These are phyloP conservation scores for Hemibagrus wyckioides DNA, from an alignment of 2,113 vertebrate species.

Conservation along the genomic window DNA sequence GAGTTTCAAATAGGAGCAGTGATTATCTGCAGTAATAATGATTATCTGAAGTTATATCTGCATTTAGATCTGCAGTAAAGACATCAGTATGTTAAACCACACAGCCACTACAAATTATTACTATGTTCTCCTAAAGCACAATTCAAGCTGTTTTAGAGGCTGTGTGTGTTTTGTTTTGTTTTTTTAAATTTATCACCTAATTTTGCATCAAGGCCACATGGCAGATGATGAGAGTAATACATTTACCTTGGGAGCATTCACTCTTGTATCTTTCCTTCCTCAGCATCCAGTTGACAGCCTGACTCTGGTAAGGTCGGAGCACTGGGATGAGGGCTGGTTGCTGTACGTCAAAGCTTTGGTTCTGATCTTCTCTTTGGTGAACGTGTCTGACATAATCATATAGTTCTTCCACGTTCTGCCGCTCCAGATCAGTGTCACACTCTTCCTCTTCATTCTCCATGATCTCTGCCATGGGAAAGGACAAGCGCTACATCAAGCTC, in stretches of 20 bases:
- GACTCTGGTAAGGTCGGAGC: conserved; percentile 75
- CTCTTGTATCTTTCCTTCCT: conserved; percentile 68
- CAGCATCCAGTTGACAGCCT: conserved; percentile 81
- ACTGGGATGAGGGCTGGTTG: conserved; percentile 87
- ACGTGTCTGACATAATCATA: conserved; percentile 87
- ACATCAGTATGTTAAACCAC: neutral
- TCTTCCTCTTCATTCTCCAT: conserved; percentile 86
- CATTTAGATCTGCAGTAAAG: neutral
- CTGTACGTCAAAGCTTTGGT: conserved; percentile 81
- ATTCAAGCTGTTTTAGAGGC: neutral
- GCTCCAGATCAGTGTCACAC: conserved; percentile 86
- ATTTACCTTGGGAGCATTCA: conserved; percentile 63
- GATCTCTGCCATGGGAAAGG: conserved; percentile 59
- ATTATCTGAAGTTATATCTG: neutral
- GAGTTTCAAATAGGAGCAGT: neutral
- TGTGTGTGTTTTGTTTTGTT: too few species aligned
- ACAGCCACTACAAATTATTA: neutral
- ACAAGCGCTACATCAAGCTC: neutral
- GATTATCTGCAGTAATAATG: too few species aligned
- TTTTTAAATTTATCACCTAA: too few species aligned
- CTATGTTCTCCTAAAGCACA: neutral
- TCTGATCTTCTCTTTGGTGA: conserved; percentile 77
- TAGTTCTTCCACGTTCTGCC: conserved; percentile 95
- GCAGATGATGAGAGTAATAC: conserved; percentile 53
- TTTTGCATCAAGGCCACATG: neutral